Conservation (phyloP, 1,140 invertebrate species). For the Planococcus citri region DNA sequence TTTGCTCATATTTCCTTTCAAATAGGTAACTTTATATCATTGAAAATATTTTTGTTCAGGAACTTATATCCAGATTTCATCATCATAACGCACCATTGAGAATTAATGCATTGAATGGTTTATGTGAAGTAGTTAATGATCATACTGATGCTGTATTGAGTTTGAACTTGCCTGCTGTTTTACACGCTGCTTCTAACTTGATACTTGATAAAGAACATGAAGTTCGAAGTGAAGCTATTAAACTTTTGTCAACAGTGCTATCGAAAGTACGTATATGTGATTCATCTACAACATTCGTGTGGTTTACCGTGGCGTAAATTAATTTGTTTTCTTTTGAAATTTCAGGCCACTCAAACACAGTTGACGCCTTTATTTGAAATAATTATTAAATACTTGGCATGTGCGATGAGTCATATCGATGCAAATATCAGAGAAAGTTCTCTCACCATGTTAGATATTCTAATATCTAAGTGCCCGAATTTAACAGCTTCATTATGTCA, state of each 20-base stretch:
- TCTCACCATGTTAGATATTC: conserved; percentile 55
- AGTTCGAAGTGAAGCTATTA: neutral
- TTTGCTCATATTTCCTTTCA: neutral
- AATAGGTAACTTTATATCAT: conserved; percentile 11
- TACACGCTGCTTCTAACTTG: neutral
- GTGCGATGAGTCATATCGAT: conserved; percentile 77
- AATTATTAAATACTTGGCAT: conserved; percentile 60
- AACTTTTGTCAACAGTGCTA: neutral
- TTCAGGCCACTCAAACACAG: conserved; percentile 27
- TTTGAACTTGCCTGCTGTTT: neutral
- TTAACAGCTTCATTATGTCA: conserved; percentile 47
- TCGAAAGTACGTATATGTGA: neutral
- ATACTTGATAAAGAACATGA: neutral
- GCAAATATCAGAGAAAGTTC: conserved; percentile 67
- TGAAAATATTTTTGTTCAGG: conserved; percentile 40
- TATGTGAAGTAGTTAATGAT: neutral
- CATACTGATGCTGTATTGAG: neutral
- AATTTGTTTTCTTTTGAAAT: neutral
- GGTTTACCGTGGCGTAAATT: no score
- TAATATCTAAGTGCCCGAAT: conserved; percentile 45
- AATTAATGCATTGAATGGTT: neutral
- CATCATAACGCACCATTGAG: conserved; percentile 48
- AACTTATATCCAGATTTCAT: conserved; percentile 55
- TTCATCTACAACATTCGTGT: no score
- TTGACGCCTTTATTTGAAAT: conserved; percentile 55